phyloP scores from a whole-genome alignment of 2,113 vertebrate genomes.

The Globicephala melas region DNA sequence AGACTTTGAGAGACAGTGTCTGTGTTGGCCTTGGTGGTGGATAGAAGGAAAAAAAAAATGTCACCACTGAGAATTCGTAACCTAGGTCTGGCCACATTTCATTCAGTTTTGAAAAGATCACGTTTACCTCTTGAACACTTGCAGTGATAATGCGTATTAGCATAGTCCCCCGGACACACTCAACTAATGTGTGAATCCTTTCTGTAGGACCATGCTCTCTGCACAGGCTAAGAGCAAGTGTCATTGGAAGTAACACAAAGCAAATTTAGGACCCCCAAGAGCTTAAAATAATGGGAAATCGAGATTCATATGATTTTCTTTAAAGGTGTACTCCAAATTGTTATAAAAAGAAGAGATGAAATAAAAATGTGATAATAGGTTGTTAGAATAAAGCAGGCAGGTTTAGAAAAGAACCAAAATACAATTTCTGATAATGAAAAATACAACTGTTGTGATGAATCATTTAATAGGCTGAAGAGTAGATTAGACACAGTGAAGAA shows the following conservation, averaged over 20 bases:
- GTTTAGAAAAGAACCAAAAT: not conserved
- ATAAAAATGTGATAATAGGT: not conserved
- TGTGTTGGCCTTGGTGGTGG: not conserved
- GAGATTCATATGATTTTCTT: not conserved
- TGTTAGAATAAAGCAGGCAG: not conserved
- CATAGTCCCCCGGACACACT: too few relatives aligned
- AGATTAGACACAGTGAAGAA: not conserved
- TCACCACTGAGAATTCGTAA: not conserved
- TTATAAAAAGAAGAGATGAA: not conserved
- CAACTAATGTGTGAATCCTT: not conserved
- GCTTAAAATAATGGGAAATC: not conserved
- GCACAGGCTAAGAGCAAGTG: not conserved
- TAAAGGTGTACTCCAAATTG: not conserved
- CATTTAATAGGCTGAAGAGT: not conserved
- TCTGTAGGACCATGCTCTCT: not conserved
- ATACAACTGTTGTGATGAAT: not conserved
- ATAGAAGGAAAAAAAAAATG: not conserved
- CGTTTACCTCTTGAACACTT: not conserved
- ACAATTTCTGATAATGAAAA: not conserved
- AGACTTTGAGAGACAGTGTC: not conserved
- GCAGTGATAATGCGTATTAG: not conserved
- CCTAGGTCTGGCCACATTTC: not conserved
- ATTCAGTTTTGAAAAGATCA: constrained; percentile 10
- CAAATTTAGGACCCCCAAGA: not conserved
- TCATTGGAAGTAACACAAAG: not conserved